Conservation (phyloP, 2,113 vertebrate genomes). For the Strigops habroptila region DNA sequence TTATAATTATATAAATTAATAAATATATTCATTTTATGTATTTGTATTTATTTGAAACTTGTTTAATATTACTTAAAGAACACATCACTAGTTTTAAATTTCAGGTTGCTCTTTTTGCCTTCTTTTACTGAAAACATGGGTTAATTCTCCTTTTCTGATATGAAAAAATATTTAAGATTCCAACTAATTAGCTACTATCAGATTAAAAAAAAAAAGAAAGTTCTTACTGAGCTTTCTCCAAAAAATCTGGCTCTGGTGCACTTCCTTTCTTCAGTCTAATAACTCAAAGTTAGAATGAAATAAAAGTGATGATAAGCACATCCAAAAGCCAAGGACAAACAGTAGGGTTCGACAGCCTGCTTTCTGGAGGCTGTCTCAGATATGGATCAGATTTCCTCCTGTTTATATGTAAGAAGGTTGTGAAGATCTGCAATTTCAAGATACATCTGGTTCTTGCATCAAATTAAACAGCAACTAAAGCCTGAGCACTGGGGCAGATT, state of each 20-base stretch:
- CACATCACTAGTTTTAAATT: not conserved
- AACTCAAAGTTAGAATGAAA: not conserved
- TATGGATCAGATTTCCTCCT: conserved; percentile 59
- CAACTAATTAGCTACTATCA: not conserved
- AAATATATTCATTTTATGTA: not conserved
- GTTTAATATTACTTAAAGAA: not conserved
- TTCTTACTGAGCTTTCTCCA: not conserved
- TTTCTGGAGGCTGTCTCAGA: conserved; percentile 6
- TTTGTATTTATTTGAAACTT: not conserved
- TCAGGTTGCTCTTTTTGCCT: not conserved
- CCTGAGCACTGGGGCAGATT: conserved; percentile 15
- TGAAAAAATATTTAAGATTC: not conserved
- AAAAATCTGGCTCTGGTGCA: not conserved
- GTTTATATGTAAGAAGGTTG: conserved; percentile 40
- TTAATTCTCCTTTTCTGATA: not conserved
- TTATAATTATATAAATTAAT: not conserved
- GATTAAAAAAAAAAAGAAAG: not conserved
- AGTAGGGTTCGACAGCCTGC: not conserved
- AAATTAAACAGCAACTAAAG: conserved; percentile 42
- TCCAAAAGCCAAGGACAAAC: not conserved
- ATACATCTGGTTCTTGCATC: conserved; percentile 75
- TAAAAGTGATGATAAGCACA: not conserved
- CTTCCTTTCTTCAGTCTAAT: not conserved
- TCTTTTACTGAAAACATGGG: not conserved
- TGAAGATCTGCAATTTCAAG: conserved; percentile 54